phyloP scores from a whole-genome alignment of 1,140 invertebrate genomes.

The Dinoponera quadriceps region DNA sequence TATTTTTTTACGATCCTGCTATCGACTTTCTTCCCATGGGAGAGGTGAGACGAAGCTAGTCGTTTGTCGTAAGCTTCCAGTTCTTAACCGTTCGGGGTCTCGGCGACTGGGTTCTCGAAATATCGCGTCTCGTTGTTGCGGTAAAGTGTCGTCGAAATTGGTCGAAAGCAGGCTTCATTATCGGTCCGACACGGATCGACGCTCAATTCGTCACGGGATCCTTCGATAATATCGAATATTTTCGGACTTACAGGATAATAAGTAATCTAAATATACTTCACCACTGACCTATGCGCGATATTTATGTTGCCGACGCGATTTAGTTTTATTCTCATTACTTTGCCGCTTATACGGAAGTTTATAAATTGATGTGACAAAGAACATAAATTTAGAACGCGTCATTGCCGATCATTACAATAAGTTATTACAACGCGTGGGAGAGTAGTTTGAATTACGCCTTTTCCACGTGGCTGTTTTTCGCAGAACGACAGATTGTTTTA shows the following conservation, averaged over 20 bases:
- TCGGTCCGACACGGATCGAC: neutral
- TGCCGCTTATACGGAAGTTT: neutral
- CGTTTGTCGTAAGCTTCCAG: neutral
- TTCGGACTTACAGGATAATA: neutral
- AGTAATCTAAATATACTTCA: too few relatives aligned
- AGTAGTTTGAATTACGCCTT: conserved; percentile 27
- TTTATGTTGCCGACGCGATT: neutral
- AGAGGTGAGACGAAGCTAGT: neutral
- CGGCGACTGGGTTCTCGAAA: neutral
- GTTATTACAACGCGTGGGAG: neutral
- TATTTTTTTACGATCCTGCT: neutral
- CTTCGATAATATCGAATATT: conserved; percentile 6
- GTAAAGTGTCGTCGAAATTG: neutral
- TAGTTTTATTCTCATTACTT: neutral
- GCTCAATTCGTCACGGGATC: neutral
- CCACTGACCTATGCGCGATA: too few relatives aligned
- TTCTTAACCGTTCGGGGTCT: neutral
- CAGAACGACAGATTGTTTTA: neutral
- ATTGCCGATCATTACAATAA: conserved; percentile 3
- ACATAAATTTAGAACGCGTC: neutral
- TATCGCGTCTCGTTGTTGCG: neutral
- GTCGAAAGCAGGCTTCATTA: neutral
- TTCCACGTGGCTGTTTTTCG: neutral
- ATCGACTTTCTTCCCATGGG: neutral
- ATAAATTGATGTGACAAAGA: neutral